Conservation (phyloP, 2,113 vertebrate genomes). For the Pandion haliaetus region DNA sequence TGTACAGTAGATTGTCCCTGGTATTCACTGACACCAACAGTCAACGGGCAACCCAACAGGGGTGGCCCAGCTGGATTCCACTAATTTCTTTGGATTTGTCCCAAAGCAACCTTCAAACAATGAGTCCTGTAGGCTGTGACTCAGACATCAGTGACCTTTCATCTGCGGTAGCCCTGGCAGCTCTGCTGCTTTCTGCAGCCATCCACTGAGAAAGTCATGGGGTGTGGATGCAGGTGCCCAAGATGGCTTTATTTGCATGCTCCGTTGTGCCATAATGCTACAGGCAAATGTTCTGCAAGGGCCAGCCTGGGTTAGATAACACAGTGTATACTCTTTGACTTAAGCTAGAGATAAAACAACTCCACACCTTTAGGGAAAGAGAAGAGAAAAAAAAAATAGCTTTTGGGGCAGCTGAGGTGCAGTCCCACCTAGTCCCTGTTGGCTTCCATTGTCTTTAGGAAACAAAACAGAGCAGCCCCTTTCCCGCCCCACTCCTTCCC, state of each 20-base stretch:
- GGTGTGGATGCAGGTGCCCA: fast-evolving
- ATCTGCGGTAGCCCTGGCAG: neutral
- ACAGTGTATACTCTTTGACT: neutral
- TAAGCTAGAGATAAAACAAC: neutral
- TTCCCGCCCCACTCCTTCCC: neutral
- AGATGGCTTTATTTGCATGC: neutral
- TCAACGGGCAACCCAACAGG: neutral
- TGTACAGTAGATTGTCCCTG: neutral
- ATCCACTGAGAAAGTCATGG: neutral
- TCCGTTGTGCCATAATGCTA: neutral
- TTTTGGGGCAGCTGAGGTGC: slow-evolving; percentile 1
- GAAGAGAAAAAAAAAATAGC: neutral
- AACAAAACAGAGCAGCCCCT: slow-evolving; percentile 1
- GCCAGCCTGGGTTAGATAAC: neutral
- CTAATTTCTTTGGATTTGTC: neutral
- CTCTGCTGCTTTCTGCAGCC: neutral
- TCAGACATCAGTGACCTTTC: neutral
- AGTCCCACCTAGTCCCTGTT: slow-evolving; percentile 10
- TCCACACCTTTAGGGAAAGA: neutral
- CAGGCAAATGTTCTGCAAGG: neutral
- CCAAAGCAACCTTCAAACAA: neutral
- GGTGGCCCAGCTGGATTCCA: neutral
- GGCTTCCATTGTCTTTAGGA: slow-evolving; percentile 20
- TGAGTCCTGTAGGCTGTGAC: neutral
- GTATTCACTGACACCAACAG: neutral